Base-by-base conservation (phyloP, 2,113 vertebrate species). In the Cephalopterus ornatus region DNA sequence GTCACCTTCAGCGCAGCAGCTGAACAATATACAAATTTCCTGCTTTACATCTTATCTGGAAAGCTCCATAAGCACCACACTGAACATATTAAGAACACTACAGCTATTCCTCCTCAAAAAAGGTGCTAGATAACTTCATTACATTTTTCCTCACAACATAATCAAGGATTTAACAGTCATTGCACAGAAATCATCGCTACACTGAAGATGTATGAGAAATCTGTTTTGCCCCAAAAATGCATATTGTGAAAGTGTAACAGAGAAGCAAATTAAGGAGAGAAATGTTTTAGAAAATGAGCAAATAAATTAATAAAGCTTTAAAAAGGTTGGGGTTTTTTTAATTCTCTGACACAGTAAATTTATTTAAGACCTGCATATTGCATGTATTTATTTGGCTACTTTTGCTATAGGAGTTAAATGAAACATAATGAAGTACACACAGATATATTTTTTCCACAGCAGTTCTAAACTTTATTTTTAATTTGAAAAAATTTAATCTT, bases 261-360 rank as follows among this genome's bases (percentile, higher is more conserved):
- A 93, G 73, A 94, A 58, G 79, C 46, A 85, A 92, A 96, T 96
- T 93, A 87, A 89, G 93, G 67, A 67, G 27, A 68, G 30, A 92
- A 76, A 70, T 47, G 62, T 88, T 79, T 75, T 35, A 66, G 78
- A 93, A 88, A 95, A 85, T 30, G 22, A 56, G 44, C 26, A 91
- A 58, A 81, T 92, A 73, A 88, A 73, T 88, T 41, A 68, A 58
- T 66, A 90, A 91, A 82, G 49, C 62, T 85, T 84, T 84, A 49
- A 41, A 41, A 46, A 42, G 28, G 32, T 33, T 44, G 8, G 30
- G 55, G 10, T 11, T 39, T 56, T 28, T 75, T 73, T 13, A 76
- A 61, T 91, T 67, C 67, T 91, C 55, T 66, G 78, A 53, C 27
- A 85, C 2, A 52, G 35, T 41, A 72, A 62, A 78, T 76, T 85